Evolutionary conservation across 1,140 invertebrate species (phyloP), one percentile per base, ranked within the genome.

Genomic region (Drosophila trapezifrons): DNA sequence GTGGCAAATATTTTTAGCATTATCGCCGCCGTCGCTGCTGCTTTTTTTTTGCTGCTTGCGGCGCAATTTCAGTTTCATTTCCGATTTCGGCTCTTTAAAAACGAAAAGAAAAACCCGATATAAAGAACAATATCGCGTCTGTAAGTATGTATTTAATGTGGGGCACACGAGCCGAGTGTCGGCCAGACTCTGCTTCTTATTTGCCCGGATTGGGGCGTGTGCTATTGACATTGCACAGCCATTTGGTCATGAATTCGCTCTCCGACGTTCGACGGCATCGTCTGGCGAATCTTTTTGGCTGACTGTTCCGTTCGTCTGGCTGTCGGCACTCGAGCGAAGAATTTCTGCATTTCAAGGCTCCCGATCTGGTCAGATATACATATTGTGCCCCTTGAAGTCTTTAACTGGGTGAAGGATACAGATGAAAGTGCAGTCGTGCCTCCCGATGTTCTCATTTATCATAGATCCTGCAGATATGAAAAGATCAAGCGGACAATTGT

Each of bases 151-250:
- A 60, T 64, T 60, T 74, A 40, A 65, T 70, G 60, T 74, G 78
- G 69, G 82, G 42, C 81, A 77, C 78, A 78, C 78, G 62, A 59
- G 47, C 47, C 18, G 42, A 54, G 25, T 46, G 40, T 2, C 29
- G 52, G 10, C 51, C 22, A 37, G 12, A 13, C 13, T 38, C 25
- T 40, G 40, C 35, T 45, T 52, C 40, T 47, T 56, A 22, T 20
- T 54, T 20, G 7, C 25, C 55, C 15, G 37, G 51, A 46, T 56
- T 63, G 71, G 70, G 69, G 79, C 75, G 59, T 65, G 51, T 81
- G 78, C 47, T 63, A 85, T 85, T 86, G 82, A 87, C 82, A 86
- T 86, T 86, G 81, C 15, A 71, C 15, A 22, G 47, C 78, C 71
- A 59, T 57, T 69, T 76, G 81, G 63, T 86, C 75, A 75, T 67